These are phyloP conservation scores for Brachypalpus laphriformis DNA, from an alignment of 2,888 invertebrate genomes.

Conservation along the genomic window DNA sequence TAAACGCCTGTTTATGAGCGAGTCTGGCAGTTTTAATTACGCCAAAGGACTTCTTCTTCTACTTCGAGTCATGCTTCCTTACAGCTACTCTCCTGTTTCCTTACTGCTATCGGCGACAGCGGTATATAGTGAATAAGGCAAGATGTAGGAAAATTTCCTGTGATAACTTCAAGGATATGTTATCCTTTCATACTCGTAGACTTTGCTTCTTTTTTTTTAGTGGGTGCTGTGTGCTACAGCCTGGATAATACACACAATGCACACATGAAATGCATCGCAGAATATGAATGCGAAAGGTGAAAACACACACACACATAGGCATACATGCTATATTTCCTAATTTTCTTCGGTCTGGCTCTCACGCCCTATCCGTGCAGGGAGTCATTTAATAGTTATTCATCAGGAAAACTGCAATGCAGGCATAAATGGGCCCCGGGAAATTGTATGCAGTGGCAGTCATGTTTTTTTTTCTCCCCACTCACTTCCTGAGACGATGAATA, in stretches of 20 bases:
- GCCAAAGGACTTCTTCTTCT: conserved; percentile 48
- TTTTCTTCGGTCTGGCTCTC: conserved; percentile 42
- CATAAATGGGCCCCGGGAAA: conserved; percentile 70
- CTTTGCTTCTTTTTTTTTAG: conserved; percentile 26
- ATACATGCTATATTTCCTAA: conserved; percentile 45
- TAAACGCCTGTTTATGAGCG: conserved; percentile 72
- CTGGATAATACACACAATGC: conserved; percentile 21
- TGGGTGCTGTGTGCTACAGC: conserved; percentile 22
- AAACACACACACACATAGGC: not conserved
- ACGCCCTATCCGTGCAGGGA: conserved; percentile 24
- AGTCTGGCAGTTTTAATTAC: conserved; percentile 74
- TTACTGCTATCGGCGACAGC: not conserved
- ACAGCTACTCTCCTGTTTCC: conserved; percentile 10
- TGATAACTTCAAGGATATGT: conserved; percentile 64
- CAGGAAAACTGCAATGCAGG: conserved; percentile 73
- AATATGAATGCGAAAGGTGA: conserved; percentile 47
- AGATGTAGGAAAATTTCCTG: conserved; percentile 54
- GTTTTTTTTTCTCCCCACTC: not conserved
- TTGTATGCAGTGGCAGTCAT: conserved; percentile 69
- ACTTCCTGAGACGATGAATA: conserved; percentile 41
- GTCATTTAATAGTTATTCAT: conserved; percentile 74
- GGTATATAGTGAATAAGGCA: not conserved
- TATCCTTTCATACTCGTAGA: conserved; percentile 43
- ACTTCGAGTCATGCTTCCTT: not conserved
- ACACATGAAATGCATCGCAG: conserved; percentile 31